phyloP scores from a whole-genome alignment of 2,797 vertebrate genomes.

The Acipenser ruthenus region DNA sequence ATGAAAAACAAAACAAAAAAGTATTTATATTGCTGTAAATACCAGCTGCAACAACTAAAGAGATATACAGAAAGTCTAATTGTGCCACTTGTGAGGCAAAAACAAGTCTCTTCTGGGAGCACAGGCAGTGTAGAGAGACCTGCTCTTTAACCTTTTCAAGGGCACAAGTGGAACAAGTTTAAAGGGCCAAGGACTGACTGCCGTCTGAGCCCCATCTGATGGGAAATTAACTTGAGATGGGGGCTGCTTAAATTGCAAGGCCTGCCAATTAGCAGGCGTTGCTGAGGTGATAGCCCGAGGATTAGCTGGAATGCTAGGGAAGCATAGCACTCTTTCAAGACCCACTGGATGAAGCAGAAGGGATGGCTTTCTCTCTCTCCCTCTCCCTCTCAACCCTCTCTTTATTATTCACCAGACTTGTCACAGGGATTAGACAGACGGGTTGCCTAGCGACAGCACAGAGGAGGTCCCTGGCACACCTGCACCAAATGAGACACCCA shows the following conservation, averaged over 20 bases:
- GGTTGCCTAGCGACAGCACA: slow-evolving; percentile 61
- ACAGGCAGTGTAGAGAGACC: not conserved
- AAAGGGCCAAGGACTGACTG: not conserved
- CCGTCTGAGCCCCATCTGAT: slow-evolving; percentile 4
- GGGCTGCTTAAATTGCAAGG: slow-evolving; percentile 38
- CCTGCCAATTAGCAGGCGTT: slow-evolving; percentile 51
- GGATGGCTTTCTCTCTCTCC: slow-evolving; percentile 49
- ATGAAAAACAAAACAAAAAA: too few relatives aligned
- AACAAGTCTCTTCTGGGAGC: too few relatives aligned
- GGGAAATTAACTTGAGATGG: slow-evolving; percentile 42
- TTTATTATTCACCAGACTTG: slow-evolving; percentile 54
- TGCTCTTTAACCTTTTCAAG: slow-evolving; percentile 1
- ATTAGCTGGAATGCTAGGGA: slow-evolving; percentile 61
- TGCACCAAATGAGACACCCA: slow-evolving; percentile 22
- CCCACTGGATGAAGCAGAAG: slow-evolving; percentile 53
- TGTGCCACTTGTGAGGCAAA: too few relatives aligned
- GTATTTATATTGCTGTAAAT: too few relatives aligned
- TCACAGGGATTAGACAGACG: slow-evolving; percentile 49
- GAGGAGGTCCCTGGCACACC: slow-evolving; percentile 31
- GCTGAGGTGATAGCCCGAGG: slow-evolving; percentile 60
- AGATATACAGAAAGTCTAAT: too few relatives aligned
- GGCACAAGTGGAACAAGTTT: not conserved
- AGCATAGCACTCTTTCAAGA: slow-evolving; percentile 51
- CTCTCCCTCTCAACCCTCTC: slow-evolving; percentile 14
- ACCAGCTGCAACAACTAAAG: too few relatives aligned